These are phyloP conservation scores for Lytechinus variegatus DNA, from an alignment of 35 echinoderm and acorn worm genomes.

Conservation along the genomic window DNA sequence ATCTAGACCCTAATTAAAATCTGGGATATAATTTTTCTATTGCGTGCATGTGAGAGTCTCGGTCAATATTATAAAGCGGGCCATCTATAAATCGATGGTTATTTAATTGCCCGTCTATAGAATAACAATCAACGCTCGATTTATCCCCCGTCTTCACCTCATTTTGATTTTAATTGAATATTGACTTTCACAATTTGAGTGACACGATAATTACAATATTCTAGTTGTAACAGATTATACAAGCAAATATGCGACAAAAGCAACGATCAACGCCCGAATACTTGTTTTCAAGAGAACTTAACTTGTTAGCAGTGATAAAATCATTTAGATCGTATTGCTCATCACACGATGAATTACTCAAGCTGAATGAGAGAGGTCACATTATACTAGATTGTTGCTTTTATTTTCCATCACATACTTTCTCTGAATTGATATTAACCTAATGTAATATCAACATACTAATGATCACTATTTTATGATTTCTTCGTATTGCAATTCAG, in stretches of 20 bases:
- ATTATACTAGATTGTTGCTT: not conserved
- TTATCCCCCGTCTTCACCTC: not conserved
- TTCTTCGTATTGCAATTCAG: too few species aligned
- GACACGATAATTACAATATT: not conserved
- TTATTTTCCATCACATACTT: not conserved
- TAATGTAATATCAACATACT: too few species aligned
- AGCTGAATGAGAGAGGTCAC: too few species aligned
- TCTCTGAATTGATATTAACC: not conserved
- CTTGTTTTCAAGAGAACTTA: not conserved
- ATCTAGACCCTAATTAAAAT: not conserved
- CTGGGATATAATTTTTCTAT: not conserved
- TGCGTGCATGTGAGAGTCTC: not conserved
- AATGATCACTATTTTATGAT: too few species aligned
- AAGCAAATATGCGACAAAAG: not conserved
- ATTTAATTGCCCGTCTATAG: conserved; percentile 4
- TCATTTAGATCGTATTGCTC: not conserved
- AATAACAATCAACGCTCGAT: conserved; percentile 1
- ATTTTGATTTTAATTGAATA: conserved; percentile 9
- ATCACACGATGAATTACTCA: too few species aligned
- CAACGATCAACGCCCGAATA: not conserved
- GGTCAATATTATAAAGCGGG: not conserved
- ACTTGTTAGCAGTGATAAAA: not conserved
- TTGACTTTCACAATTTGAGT: conserved; percentile 19
- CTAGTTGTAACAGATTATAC: not conserved
- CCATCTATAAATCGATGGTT: not conserved